Conservation (phyloP, 2,113 vertebrate species). For the Phycodurus eques region DNA sequence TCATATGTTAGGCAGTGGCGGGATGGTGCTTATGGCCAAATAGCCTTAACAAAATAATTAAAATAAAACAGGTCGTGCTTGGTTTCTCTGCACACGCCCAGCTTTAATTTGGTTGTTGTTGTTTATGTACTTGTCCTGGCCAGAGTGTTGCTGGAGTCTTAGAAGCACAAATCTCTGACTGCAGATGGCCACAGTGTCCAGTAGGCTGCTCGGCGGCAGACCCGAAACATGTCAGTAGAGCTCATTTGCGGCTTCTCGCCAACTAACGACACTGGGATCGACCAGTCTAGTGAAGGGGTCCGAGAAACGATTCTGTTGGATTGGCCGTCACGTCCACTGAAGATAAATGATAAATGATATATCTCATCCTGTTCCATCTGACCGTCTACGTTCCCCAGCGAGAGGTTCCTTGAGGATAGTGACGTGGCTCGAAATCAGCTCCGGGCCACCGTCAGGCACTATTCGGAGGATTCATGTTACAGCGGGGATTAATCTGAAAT, state of each 20-base stretch:
- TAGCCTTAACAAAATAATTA: slow-evolving; percentile 14
- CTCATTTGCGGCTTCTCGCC: slow-evolving; percentile 29
- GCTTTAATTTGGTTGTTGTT: slow-evolving; percentile 14
- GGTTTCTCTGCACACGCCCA: slow-evolving; percentile 5
- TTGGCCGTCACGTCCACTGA: slow-evolving; percentile 13
- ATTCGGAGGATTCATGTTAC: slow-evolving; percentile 29
- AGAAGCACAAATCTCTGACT: slow-evolving; percentile 15
- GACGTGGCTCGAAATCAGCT: slow-evolving; percentile 3
- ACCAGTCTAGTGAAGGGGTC: slow-evolving; percentile 3
- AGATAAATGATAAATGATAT: not conserved
- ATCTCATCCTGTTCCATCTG: slow-evolving; percentile 20
- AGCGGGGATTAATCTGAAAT: slow-evolving; percentile 4
- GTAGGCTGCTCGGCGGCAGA: slow-evolving; percentile 27
- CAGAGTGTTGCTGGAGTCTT: slow-evolving; percentile 31
- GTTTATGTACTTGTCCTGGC: slow-evolving; percentile 13
- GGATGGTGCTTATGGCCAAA: not conserved
- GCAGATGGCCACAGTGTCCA: slow-evolving; percentile 47
- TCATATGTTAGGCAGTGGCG: not conserved
- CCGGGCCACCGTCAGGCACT: not conserved
- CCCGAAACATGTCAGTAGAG: slow-evolving; percentile 32
- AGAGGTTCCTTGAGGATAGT: slow-evolving; percentile 33
- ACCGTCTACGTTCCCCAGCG: not conserved
- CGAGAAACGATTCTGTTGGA: slow-evolving; percentile 13
- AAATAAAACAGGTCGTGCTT: not conserved
- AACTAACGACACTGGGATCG: slow-evolving; percentile 2